Evolutionary conservation across 2,797 vertebrate species (phyloP).

Genomic region (Acomys russatus): DNA sequence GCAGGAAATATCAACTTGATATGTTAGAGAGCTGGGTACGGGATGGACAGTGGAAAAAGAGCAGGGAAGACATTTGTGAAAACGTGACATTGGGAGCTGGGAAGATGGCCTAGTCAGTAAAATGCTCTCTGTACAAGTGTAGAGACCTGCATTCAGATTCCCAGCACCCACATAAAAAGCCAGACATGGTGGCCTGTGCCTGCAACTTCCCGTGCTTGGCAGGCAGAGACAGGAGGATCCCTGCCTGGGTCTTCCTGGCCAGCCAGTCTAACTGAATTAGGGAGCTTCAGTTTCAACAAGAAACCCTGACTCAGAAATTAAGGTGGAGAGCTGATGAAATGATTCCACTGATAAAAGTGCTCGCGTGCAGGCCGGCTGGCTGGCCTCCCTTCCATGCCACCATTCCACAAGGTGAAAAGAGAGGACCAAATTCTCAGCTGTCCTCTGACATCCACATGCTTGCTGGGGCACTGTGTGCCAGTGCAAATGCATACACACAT

Average conservation of each 20-base stretch:
- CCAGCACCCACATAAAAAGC: not conserved
- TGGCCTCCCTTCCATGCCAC: not conserved
- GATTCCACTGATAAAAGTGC: not conserved
- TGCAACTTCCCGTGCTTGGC: not conserved
- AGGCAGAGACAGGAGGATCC: not conserved
- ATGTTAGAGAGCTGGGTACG: not conserved
- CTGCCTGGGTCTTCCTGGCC: not conserved
- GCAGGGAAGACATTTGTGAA: not conserved
- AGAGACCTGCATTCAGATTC: not conserved
- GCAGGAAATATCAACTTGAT: not conserved
- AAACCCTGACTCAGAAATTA: not conserved
- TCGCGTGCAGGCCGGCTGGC: not conserved
- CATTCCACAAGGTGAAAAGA: not conserved
- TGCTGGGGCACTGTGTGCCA: not conserved
- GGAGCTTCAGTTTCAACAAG: not conserved
- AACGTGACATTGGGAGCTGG: not conserved
- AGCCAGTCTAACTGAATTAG: not conserved
- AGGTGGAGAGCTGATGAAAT: no score
- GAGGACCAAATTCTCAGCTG: not conserved
- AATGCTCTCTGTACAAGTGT: not conserved
- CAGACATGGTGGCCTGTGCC: not conserved
- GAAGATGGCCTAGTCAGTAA: not conserved
- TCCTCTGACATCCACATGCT: not conserved
- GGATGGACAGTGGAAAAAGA: not conserved
- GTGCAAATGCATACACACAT: no score